Conservation (phyloP, 2,888 invertebrate genomes). For the Branchipolynoe longqiensis region DNA sequence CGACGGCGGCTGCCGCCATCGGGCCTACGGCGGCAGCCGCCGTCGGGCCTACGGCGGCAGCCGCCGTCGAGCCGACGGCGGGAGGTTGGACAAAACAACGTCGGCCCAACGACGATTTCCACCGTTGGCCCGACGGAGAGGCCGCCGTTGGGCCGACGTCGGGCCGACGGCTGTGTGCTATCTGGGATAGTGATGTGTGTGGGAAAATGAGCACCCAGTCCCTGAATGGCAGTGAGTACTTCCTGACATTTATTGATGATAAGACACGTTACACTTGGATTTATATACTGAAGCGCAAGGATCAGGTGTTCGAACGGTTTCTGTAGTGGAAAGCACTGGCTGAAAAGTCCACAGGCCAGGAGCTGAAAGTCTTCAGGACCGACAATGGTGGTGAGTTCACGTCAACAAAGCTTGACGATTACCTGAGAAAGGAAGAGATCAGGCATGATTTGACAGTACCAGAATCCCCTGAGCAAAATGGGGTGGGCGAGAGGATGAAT, state of each 20-base stretch:
- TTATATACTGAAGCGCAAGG: conserved; percentile 52
- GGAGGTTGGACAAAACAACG: no score
- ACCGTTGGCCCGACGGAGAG: no score
- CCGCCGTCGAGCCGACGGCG: no score
- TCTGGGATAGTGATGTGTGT: conserved; percentile 27
- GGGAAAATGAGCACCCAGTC: not conserved
- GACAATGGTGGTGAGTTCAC: conserved; percentile 61
- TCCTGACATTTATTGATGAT: conserved; percentile 50
- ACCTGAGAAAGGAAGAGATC: conserved; percentile 72
- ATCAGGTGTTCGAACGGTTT: conserved; percentile 49
- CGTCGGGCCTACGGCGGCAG: no score
- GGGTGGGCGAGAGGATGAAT: conserved; percentile 75
- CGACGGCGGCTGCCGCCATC: no score
- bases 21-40: no score
- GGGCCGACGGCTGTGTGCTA: no score
- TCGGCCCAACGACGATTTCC: no score
- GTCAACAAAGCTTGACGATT: conserved; percentile 66
- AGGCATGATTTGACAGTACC: conserved; percentile 73
- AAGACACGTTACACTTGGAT: conserved; percentile 40
- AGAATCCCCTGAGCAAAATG: conserved; percentile 78
- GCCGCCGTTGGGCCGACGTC: no score
- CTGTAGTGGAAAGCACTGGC: conserved; percentile 49
- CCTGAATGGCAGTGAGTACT: not conserved
- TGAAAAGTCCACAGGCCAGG: not conserved
- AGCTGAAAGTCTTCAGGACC: not conserved